phyloP scores from a whole-genome alignment of 2,888 invertebrate genomes.

The Micoletzkya japonica region DNA sequence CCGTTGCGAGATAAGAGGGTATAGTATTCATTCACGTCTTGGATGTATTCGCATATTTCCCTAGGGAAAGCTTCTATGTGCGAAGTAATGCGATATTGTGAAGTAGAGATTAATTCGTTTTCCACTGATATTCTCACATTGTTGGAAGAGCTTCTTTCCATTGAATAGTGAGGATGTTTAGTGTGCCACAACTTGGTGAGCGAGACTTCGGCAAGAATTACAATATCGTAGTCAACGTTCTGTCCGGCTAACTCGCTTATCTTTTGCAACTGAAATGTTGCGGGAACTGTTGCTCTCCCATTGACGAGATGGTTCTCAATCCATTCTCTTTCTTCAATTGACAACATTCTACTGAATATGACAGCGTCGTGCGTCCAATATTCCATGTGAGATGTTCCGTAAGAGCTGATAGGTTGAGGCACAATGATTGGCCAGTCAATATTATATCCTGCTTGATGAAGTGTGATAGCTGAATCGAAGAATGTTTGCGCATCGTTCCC shows the following conservation, averaged over 20 bases:
- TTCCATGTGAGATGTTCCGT: not conserved
- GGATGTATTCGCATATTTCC: not conserved
- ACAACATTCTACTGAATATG: not conserved
- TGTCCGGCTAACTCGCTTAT: constrained; percentile 13
- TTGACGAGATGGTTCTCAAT: constrained; percentile 41
- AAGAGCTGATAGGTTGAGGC: not conserved
- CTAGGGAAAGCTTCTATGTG: not conserved
- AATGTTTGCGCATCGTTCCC: constrained; percentile 37
- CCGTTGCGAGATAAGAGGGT: not conserved
- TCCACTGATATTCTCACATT: not conserved
- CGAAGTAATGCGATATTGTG: too few species aligned
- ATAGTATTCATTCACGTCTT: not conserved
- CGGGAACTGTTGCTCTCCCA: constrained; percentile 42
- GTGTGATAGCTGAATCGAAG: constrained; percentile 35
- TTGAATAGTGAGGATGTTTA: not conserved
- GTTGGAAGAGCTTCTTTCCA: not conserved
- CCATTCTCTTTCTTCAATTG: constrained; percentile 10
- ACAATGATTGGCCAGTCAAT: constrained; percentile 34
- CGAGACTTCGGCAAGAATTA: not conserved
- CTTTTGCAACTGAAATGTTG: constrained; percentile 43
- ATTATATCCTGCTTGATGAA: constrained; percentile 36
- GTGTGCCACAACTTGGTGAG: not conserved
- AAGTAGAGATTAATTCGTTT: not conserved
- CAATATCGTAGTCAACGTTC: not conserved
- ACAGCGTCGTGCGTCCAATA: not conserved